phyloP scores from a whole-genome alignment of 2,113 vertebrate genomes.

The Ptychochromis oligacanthus region DNA sequence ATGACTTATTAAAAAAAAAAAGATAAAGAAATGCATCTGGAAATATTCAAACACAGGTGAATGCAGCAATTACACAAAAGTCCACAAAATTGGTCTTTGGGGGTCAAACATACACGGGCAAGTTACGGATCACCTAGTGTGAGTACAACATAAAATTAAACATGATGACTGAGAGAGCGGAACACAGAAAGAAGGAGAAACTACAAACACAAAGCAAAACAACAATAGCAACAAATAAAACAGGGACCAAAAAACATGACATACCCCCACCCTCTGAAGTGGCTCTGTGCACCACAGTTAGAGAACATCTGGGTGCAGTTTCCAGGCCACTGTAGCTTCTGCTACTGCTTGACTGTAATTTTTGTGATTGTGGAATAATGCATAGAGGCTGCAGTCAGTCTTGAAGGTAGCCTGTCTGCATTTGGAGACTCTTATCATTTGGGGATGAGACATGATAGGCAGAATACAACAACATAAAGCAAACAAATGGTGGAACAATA shows the following conservation, averaged over 20 bases:
- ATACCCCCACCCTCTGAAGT: background rate
- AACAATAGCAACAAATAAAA: no score
- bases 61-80: background rate
- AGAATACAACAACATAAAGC: background rate
- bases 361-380: constrained; percentile 19
- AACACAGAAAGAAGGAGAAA: background rate
- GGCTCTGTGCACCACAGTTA: background rate
- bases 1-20: no score
- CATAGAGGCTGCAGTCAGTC: constrained; percentile 6
- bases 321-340: constrained; percentile 3
- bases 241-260: background rate
- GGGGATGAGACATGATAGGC: background rate
- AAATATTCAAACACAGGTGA: no score
- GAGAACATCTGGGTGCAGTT: background rate
- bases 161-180: background rate
- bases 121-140: no score
- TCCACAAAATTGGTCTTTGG: background rate
- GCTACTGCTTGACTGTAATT: background rate
- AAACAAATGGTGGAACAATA: constrained; percentile 12
- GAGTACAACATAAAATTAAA: background rate
- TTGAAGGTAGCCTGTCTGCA: background rate
- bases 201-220: background rate
- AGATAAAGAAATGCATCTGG: no score
- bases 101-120: background rate
- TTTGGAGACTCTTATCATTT: constrained; percentile 10